Evolutionary conservation across 2,888 invertebrate genomes (phyloP).

Genomic region (Acanthosepion lycidas): DNA sequence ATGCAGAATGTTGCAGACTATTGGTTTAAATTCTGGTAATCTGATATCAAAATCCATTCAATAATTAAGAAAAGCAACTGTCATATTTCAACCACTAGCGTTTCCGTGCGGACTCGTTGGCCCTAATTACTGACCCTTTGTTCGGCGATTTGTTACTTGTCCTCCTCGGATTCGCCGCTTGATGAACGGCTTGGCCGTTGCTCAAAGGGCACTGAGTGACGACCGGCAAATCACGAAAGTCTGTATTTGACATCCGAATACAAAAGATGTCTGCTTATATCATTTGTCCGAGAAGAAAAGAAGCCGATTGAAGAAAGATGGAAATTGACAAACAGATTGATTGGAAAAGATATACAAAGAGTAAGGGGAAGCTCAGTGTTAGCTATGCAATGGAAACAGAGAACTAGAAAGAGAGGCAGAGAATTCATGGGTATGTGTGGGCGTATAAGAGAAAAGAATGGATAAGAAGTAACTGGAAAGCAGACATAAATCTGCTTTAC

Average conservation of each 20-base stretch:
- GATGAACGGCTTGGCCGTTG: background rate
- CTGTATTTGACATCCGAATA: background rate
- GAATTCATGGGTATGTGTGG: background rate
- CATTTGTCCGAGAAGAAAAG: background rate
- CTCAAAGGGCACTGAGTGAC: background rate
- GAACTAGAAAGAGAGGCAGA: background rate
- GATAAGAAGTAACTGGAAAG: no score
- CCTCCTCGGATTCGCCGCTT: background rate
- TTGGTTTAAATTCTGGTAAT: background rate
- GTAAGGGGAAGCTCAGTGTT: background rate
- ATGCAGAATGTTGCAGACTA: background rate
- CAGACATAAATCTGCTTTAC: no score
- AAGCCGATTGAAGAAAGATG: background rate
- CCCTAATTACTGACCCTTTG: background rate
- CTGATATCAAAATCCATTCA: background rate
- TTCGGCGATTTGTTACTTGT: background rate
- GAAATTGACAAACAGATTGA: background rate
- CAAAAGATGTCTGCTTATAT: background rate
- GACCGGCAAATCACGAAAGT: background rate
- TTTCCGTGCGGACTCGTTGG: background rate
- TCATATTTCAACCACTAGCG: background rate
- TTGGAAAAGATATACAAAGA: background rate
- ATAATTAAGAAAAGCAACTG: slow-evolving; percentile 33
- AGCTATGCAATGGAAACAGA: background rate
- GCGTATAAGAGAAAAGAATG: background rate